phyloP scores from a whole-genome alignment of 2,888 invertebrate species.

The Colostygia pectinataria region DNA sequence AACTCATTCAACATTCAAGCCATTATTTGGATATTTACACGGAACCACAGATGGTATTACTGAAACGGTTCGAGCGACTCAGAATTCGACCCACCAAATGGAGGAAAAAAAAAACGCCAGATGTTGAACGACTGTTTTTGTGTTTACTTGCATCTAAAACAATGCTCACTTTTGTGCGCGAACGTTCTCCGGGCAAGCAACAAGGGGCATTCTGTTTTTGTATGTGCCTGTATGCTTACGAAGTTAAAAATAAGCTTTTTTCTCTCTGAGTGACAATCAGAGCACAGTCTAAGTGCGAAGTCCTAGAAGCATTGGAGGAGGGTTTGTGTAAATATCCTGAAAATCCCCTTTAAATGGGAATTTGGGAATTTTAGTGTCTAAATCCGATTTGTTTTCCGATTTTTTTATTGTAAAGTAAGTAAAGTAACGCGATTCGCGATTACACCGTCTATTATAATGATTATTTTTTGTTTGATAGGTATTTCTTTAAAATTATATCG shows the following conservation, averaged over 20 bases:
- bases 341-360: too few relatives aligned
- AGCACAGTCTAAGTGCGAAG: too few relatives aligned
- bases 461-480: too few relatives aligned
- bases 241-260: slow-evolving; percentile 24
- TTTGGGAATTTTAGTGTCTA: too few relatives aligned
- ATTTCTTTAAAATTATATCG: too few relatives aligned
- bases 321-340: too few relatives aligned
- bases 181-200: slow-evolving; percentile 50
- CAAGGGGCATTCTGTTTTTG: slow-evolving; percentile 35
- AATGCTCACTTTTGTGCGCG: slow-evolving; percentile 66
- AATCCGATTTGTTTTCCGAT: too few relatives aligned
- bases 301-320: too few relatives aligned
- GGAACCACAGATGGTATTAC: slow-evolving; percentile 1
- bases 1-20: slow-evolving; percentile 20
- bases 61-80: slow-evolving; percentile 25
- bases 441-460: too few relatives aligned
- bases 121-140: slow-evolving; percentile 67
- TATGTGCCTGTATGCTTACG: slow-evolving; percentile 22
- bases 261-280: too few relatives aligned
- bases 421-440: too few relatives aligned
- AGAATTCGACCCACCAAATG: slow-evolving; percentile 51
- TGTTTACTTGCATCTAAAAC: slow-evolving; percentile 79
- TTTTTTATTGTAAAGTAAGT: too few relatives aligned
- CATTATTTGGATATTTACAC: slow-evolving; percentile 22
- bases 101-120: slow-evolving; percentile 76